Conservation (phyloP, 2,888 invertebrate species). For the Athrips mouffetella region DNA sequence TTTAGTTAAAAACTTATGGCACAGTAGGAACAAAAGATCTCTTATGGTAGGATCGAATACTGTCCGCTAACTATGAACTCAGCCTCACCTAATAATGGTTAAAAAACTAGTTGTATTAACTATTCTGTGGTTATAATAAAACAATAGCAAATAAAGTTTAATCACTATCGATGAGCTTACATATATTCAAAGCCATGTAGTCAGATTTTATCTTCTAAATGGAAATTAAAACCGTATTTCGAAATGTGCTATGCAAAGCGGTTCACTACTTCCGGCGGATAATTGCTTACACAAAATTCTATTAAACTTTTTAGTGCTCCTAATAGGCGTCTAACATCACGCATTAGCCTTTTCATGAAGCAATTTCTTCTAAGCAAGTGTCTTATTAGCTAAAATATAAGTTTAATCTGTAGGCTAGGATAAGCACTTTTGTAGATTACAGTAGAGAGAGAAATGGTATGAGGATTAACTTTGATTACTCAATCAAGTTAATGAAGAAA, state of each 20-base stretch:
- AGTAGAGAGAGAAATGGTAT: not conserved
- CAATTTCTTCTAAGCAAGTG: not conserved
- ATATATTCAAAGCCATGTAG: not conserved
- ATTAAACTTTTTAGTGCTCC: slow-evolving; percentile 6
- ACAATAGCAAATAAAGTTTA: too few relatives aligned
- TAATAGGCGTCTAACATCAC: slow-evolving; percentile 1
- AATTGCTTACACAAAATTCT: slow-evolving; percentile 33
- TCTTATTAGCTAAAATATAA: not conserved
- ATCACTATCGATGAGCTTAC: too few relatives aligned
- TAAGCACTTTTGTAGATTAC: not conserved
- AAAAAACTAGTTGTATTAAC: too few relatives aligned
- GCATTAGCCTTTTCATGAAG: not conserved
- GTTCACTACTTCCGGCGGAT: slow-evolving; percentile 42
- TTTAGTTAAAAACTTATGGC: too few relatives aligned
- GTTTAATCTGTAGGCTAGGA: not conserved
- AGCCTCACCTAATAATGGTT: too few relatives aligned
- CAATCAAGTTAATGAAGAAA: too few relatives aligned
- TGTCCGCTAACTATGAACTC: too few relatives aligned
- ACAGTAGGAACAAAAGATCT: too few relatives aligned
- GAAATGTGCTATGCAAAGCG: slow-evolving; percentile 45
- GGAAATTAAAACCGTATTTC: slow-evolving; percentile 23
- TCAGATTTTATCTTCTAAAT: slow-evolving; percentile 11
- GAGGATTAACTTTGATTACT: too few relatives aligned
- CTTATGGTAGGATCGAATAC: too few relatives aligned
- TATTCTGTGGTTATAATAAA: too few relatives aligned